A percentile compares a stretch with the other conserved stretches of the same genome.
Conservation (phyloP, 1,140 invertebrate genomes). For the Drosophila eugracilis region DNA sequence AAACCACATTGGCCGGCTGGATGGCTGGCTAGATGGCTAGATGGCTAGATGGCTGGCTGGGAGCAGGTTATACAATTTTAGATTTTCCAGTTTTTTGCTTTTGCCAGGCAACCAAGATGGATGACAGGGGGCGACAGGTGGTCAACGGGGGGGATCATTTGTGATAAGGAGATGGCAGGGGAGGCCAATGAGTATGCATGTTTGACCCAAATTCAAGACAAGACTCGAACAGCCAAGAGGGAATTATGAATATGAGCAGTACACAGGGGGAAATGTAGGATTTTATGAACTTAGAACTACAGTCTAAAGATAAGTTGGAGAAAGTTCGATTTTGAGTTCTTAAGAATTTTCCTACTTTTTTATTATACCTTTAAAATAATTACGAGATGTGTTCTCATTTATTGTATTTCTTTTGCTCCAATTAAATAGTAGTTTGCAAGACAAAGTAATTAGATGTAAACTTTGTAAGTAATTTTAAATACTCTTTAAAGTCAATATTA, state of each 20-base stretch:
- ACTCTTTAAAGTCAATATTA: too few relatives aligned
- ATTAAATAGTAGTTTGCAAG: too few relatives aligned
- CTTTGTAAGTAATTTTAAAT: too few relatives aligned
- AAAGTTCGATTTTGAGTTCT: too few relatives aligned
- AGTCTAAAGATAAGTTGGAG: too few relatives aligned
- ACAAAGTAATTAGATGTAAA: too few relatives aligned
- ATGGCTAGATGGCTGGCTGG: conserved; percentile 45
- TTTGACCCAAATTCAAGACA: conserved; percentile 77
- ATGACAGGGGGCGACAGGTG: background rate
- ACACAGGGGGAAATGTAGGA: conserved; percentile 16
- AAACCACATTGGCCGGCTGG: conserved; percentile 42
- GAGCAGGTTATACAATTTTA: conserved; percentile 83
- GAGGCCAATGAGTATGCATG: conserved; percentile 77
- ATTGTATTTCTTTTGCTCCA: too few relatives aligned
- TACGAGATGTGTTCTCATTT: too few relatives aligned
- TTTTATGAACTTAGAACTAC: too few relatives aligned
- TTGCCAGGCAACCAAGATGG: conserved; percentile 23
- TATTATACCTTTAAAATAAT: too few relatives aligned
- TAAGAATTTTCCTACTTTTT: too few relatives aligned
- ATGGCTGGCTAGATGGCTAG: too few relatives aligned
- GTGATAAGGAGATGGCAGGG: conserved; percentile 48
- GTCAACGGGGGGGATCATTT: background rate
- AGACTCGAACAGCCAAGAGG: conserved; percentile 26
- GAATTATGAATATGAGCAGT: conserved; percentile 46
- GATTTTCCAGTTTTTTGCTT: conserved; percentile 63